These are phyloP conservation scores for Procambarus virginalis DNA, from an alignment of 1,140 invertebrate species.

Conservation along the genomic window DNA sequence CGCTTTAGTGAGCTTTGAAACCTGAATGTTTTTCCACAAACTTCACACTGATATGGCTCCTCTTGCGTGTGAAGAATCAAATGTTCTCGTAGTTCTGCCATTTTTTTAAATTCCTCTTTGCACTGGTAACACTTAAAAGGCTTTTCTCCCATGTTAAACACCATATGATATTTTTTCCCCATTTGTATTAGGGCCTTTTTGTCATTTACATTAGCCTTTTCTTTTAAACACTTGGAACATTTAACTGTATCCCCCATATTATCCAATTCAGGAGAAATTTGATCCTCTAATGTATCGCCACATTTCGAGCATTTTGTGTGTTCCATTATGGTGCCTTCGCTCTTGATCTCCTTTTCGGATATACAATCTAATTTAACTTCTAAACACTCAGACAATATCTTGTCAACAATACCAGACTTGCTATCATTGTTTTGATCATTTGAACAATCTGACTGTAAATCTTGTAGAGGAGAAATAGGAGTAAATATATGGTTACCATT, in stretches of 20 bases:
- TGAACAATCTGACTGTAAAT: neutral
- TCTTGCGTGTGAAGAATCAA: neutral
- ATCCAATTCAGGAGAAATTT: neutral
- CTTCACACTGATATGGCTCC: neutral
- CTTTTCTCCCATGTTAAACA: neutral
- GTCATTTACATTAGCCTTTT: neutral
- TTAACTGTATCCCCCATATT: neutral
- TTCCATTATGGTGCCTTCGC: neutral
- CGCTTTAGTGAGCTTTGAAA: neutral
- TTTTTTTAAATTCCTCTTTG: neutral
- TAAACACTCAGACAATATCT: neutral
- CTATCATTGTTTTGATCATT: neutral
- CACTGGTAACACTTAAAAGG: slow-evolving; percentile 2
- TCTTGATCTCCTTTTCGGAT: neutral
- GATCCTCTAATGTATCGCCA: neutral
- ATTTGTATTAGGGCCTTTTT: neutral
- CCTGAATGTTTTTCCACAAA: neutral
- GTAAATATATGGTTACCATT: neutral
- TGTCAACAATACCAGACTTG: neutral
- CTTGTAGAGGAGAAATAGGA: neutral
- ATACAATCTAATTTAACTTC: neutral
- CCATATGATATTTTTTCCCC: neutral
- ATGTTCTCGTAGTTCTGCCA: neutral
- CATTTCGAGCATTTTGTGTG: neutral
- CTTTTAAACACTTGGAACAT: neutral